These are phyloP conservation scores for Mustelus asterias DNA, from an alignment of 2,113 vertebrate genomes.

Conservation along the genomic window DNA sequence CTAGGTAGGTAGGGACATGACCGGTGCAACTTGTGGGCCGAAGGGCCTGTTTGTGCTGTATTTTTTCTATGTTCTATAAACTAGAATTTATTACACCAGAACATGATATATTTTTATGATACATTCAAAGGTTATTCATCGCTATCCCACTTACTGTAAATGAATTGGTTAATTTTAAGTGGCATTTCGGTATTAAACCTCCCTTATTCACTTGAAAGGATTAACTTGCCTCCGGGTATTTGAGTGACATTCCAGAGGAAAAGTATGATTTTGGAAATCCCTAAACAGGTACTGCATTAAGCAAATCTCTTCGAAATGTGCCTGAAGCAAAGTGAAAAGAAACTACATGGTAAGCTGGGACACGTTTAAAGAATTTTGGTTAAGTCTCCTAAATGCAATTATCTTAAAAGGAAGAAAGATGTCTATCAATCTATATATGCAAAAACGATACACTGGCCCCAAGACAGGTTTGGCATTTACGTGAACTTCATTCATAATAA, in stretches of 20 bases:
- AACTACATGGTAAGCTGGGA: conserved; percentile 35
- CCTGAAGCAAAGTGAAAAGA: conserved; percentile 29
- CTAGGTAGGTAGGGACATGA: too few relatives aligned
- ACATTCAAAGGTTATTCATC: not conserved
- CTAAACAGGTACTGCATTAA: conserved; percentile 32
- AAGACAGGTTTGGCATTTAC: conserved; percentile 27
- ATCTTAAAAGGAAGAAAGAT: conserved; percentile 32
- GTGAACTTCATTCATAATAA: conserved; percentile 32
- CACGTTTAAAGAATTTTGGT: conserved; percentile 31
- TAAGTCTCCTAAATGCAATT: conserved; percentile 34
- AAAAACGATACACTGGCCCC: conserved; percentile 7
- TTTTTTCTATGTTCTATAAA: too few relatives aligned
- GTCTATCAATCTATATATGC: conserved; percentile 27
- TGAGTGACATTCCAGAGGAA: conserved; percentile 26
- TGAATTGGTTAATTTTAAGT: not conserved
- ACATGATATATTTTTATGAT: not conserved
- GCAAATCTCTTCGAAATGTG: conserved; percentile 36
- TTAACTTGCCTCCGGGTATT: conserved; percentile 32
- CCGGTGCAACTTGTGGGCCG: too few relatives aligned
- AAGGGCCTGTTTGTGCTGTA: too few relatives aligned
- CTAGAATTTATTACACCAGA: not conserved
- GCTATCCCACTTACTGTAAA: not conserved
- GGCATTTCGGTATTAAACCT: not conserved
- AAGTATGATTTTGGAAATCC: conserved; percentile 1
- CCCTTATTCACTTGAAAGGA: conserved; percentile 6